Percentiles rank a stretch among this genome's conserved stretches.
These are phyloP conservation scores for Mycetomoellerius zeteki DNA, from an alignment of 1,140 invertebrate species.

Conservation along the genomic window DNA sequence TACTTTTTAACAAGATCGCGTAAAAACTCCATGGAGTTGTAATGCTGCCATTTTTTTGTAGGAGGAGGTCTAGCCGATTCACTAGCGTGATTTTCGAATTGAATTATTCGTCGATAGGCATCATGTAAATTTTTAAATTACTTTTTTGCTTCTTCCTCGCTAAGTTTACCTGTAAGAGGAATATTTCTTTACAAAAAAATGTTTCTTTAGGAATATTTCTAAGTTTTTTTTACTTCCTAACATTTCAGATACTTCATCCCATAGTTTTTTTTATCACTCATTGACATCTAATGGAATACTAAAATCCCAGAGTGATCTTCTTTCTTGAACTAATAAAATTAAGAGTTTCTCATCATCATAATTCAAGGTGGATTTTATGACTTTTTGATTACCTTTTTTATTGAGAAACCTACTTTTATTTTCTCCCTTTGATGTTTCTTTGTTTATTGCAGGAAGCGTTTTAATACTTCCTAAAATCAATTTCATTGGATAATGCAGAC, in stretches of 20 bases:
- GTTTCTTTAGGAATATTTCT: background rate
- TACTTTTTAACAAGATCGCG: background rate
- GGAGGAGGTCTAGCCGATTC: background rate
- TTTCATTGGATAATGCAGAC: background rate
- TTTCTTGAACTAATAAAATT: constrained; percentile 20
- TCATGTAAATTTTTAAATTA: constrained; percentile 37
- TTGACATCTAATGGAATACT: background rate
- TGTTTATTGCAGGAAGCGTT: background rate
- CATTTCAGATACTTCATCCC: constrained; percentile 11
- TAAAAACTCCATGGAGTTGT: background rate
- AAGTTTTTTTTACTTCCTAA: background rate
- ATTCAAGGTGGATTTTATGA: background rate
- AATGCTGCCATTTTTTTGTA: background rate
- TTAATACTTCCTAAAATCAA: background rate
- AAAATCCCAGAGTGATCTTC: constrained; percentile 9
- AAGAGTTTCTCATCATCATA: background rate
- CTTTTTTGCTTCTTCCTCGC: constrained; percentile 12
- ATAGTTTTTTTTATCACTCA: background rate
- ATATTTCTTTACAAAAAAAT: background rate
- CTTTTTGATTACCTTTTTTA: background rate
- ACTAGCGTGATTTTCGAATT: background rate
- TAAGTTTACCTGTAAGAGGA: constrained; percentile 14
- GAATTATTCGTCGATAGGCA: background rate
- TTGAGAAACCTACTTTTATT: background rate
- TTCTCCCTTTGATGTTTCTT: background rate